These are phyloP conservation scores for Chalcis sispes DNA, from an alignment of 2,888 invertebrate genomes.

Conservation along the genomic window DNA sequence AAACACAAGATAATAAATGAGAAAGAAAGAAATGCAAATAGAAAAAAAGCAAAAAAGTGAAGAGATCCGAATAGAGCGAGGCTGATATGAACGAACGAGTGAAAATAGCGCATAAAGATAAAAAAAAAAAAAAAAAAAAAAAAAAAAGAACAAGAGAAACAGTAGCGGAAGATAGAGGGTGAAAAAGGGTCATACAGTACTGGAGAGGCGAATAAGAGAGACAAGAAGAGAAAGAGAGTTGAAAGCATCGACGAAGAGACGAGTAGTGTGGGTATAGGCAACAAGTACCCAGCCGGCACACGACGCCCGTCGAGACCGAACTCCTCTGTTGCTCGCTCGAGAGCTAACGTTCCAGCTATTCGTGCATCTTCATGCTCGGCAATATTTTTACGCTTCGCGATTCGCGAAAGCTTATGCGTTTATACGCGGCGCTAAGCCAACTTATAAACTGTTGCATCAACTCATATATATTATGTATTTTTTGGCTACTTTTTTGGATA, in stretches of 20 bases:
- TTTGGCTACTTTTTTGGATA: too few species aligned
- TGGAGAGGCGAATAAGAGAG: neutral
- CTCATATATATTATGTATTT: neutral
- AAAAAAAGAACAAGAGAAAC: neutral
- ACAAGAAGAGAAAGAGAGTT: neutral
- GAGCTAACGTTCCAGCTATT: slow-evolving; percentile 7
- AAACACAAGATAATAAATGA: neutral
- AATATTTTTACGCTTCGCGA: slow-evolving; percentile 12
- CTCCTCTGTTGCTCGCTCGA: too few species aligned
- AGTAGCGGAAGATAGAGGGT: too few species aligned
- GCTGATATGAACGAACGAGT: too few species aligned
- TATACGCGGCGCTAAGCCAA: neutral
- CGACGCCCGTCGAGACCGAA: neutral
- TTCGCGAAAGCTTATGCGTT: too few species aligned
- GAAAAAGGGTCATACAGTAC: too few species aligned
- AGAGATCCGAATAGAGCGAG: neutral
- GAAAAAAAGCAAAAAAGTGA: neutral
- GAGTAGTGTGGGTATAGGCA: neutral
- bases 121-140: neutral
- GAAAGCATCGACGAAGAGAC: neutral
- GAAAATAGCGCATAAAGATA: too few species aligned
- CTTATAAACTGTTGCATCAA: slow-evolving; percentile 22
- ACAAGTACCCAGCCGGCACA: slow-evolving; percentile 11
- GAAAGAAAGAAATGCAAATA: neutral
- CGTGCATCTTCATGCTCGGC: neutral